Evolutionary conservation across 2,888 invertebrate genomes (phyloP).

Genomic region (Sinotaia quadrata): DNA sequence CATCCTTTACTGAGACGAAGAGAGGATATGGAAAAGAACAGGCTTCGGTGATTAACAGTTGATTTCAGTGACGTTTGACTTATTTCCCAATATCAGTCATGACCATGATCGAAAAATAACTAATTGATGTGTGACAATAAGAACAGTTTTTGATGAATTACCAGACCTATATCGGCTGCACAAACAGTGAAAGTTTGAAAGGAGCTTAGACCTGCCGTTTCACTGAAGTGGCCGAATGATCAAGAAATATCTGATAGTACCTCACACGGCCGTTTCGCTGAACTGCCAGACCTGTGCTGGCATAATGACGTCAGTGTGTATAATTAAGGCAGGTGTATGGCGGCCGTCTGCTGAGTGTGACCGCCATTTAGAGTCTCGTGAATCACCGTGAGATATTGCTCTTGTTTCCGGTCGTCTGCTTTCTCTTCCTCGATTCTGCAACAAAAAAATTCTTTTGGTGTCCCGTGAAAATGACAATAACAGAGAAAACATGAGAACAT

Average conservation of each 20-base stretch:
- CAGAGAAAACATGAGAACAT: no score
- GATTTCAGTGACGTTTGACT: no score
- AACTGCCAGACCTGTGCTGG: slow-evolving; percentile 45
- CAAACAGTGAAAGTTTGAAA: not conserved
- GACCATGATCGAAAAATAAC: no score
- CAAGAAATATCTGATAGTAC: not conserved
- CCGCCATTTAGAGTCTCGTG: slow-evolving; percentile 37
- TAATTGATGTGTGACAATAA: not conserved
- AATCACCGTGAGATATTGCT: not conserved
- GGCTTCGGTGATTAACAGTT: no score
- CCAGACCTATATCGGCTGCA: not conserved
- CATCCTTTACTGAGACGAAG: no score
- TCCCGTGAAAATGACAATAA: no score
- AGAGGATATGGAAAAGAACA: no score
- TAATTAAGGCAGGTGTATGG: slow-evolving; percentile 9
- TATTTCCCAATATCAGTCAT: no score
- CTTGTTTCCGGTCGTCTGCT: slow-evolving; percentile 26
- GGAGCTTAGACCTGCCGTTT: not conserved
- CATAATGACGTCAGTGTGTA: slow-evolving; percentile 41
- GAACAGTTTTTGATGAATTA: not conserved
- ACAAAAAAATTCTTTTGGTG: no score
- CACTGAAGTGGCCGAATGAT: not conserved
- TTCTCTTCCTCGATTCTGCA: slow-evolving; percentile 21
- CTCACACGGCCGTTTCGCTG: slow-evolving; percentile 47
- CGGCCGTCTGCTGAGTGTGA: slow-evolving; percentile 47